A percentile compares a stretch with the other conserved stretches of the same genome.
These are phyloP conservation scores for Caradrina kadenii DNA, from an alignment of 2,888 invertebrate species.

Conservation along the genomic window DNA sequence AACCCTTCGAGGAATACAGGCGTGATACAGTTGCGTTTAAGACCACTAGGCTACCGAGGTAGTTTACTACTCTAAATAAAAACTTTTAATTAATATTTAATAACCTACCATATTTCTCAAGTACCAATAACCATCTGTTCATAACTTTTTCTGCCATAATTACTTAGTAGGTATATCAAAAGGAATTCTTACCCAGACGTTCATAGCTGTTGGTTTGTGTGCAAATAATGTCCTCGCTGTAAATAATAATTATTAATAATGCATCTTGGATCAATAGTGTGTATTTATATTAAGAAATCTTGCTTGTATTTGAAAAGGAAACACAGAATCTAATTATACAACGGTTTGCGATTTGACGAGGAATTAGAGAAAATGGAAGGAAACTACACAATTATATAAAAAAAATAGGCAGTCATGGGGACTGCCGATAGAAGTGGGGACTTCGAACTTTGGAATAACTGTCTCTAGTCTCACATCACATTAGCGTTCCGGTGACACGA, in stretches of 20 bases:
- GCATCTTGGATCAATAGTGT: constrained; percentile 36
- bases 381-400: not conserved
- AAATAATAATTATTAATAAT: constrained; percentile 58
- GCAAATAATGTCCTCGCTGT: constrained; percentile 47
- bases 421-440: no score
- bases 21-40: no score
- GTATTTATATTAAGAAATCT: constrained; percentile 23
- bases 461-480: no score
- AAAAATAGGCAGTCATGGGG: no score
- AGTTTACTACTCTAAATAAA: not conserved
- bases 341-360: constrained; percentile 10
- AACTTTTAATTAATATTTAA: constrained; percentile 29
- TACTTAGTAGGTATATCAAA: constrained; percentile 32
- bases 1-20: no score
- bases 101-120: constrained; percentile 19
- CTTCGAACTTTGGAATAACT: no score
- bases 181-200: constrained; percentile 51
- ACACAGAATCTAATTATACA: constrained; percentile 50
- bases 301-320: constrained; percentile 37
- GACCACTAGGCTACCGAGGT: no score
- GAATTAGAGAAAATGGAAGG: constrained; percentile 35
- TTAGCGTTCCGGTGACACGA: no score
- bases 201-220: constrained; percentile 49
- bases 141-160: constrained; percentile 39
- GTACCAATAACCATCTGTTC: constrained; percentile 32